Evolutionary conservation across 2,797 vertebrate species (phyloP).

Genomic region (Selene dorsalis): DNA sequence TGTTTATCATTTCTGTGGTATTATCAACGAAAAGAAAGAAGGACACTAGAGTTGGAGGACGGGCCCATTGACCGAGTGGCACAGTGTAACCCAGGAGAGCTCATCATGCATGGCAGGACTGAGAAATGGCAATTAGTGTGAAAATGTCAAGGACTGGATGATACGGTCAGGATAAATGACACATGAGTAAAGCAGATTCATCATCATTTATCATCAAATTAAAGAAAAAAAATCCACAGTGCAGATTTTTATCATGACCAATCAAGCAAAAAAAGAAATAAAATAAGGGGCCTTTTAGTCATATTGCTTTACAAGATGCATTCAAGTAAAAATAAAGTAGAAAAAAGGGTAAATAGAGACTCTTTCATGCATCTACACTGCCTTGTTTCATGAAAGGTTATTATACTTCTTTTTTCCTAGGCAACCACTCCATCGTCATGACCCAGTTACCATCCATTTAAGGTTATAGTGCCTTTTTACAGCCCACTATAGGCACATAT

Average conservation of each 20-base stretch:
- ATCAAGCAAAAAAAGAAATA: no score
- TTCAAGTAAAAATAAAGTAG: no score
- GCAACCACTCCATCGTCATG: conserved; percentile 11
- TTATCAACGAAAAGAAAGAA: conserved; percentile 6
- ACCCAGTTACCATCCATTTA: conserved; percentile 50
- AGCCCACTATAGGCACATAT: conserved; percentile 28
- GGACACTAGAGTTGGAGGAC: conserved; percentile 14
- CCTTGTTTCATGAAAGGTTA: neutral
- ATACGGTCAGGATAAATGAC: conserved; percentile 41
- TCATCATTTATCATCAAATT: conserved; percentile 27
- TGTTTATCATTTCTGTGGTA: conserved; percentile 50
- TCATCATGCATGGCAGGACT: conserved; percentile 30
- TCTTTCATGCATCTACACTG: neutral
- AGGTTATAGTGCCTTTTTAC: conserved; percentile 36
- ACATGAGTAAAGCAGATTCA: conserved; percentile 21
- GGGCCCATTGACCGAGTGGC: conserved; percentile 13
- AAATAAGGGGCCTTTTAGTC: no score
- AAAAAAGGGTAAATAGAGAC: neutral
- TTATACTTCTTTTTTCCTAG: neutral
- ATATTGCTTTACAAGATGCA: no score
- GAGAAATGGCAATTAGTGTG: conserved; percentile 63
- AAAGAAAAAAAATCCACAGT: neutral
- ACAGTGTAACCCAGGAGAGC: conserved; percentile 36
- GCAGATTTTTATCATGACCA: neutral
- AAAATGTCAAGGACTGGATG: conserved; percentile 63